These are phyloP conservation scores for Phaetusa simplex DNA, from an alignment of 2,113 vertebrate species.

Conservation along the genomic window DNA sequence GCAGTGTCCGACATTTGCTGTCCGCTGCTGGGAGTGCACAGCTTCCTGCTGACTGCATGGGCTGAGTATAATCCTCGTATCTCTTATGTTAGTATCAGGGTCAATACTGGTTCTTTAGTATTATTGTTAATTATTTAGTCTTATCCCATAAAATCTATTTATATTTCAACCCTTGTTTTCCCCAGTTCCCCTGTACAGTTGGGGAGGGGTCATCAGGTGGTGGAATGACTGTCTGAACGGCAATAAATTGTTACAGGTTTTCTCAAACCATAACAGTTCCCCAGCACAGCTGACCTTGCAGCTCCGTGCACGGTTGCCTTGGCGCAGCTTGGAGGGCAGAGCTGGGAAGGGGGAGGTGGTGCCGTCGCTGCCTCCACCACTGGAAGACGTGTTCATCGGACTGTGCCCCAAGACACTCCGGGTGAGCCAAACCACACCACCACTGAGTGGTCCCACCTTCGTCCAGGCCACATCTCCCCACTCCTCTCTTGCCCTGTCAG, in stretches of 20 bases:
- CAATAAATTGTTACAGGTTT: background rate
- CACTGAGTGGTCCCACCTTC: background rate
- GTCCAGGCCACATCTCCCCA: background rate
- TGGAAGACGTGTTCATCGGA: background rate
- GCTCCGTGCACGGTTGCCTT: background rate
- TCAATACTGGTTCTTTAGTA: background rate
- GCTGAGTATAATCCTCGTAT: background rate
- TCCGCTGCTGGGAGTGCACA: background rate
- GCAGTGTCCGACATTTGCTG: background rate
- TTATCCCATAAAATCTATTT: background rate
- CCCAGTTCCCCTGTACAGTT: background rate
- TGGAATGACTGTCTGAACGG: background rate
- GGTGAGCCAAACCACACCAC: background rate
- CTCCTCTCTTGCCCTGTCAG: background rate
- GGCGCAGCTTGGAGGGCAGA: background rate
- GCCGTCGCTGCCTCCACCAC: background rate
- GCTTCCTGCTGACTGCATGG: background rate
- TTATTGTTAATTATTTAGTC: background rate
- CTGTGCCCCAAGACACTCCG: fast-evolving
- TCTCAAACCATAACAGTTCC: background rate
- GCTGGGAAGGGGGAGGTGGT: background rate
- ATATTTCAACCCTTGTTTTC: background rate
- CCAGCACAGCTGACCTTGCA: background rate
- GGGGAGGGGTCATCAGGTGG: background rate
- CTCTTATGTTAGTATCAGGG: background rate